Evolutionary conservation across 2,113 vertebrate genomes (phyloP), one percentile per base, ranked within the genome.

Genomic region (Salvelinus alpinus): DNA sequence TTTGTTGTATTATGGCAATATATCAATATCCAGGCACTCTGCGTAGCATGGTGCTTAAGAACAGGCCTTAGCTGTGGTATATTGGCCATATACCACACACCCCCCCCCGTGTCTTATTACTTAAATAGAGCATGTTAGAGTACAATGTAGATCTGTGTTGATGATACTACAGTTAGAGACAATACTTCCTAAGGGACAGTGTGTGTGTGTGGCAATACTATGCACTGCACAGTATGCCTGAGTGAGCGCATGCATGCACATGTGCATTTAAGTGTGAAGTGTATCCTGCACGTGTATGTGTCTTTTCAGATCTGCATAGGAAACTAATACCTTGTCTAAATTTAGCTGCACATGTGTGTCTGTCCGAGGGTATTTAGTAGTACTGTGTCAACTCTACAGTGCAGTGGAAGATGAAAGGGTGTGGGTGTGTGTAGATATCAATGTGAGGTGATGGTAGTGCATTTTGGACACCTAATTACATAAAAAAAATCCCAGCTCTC

Each of bases 141-240:
- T 44, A 44, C 20, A 64, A 78, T 34, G 73, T 16, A 5, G 31
- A 70, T 20, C 65, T 84, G 64, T 25, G 83, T 81, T 86, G 47
- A 80, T 54, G 4, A 57, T 57, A 57, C 44, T 78, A 86, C 85
- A 74, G 24, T 69, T 73, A 78, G 29, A 80, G 75, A 78, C 80
- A 79, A 66, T 83, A 25, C 72, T 27, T 76, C 75, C 80, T 70
- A 29, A 64, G 80, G 73, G 47, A 70, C 74, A 47, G 0, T 38
- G 57, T 68, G 57, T 81, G 57, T 71, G 57, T 72, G 59, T 60
- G 5, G n/a, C 51, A 60, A n/a, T 76, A 25, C 22, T 67, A 67
- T 9, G 51, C 13, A 77, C 65, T 69, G n/a, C 6, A 60, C 20
- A 48, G n/a, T 48, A 73, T 54, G 74, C 73, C 69, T 82, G 70